Percentiles rank a stretch among this genome's conserved stretches.
Conservation (phyloP, 1,140 invertebrate species). For the Platorchestia sp. region DNA sequence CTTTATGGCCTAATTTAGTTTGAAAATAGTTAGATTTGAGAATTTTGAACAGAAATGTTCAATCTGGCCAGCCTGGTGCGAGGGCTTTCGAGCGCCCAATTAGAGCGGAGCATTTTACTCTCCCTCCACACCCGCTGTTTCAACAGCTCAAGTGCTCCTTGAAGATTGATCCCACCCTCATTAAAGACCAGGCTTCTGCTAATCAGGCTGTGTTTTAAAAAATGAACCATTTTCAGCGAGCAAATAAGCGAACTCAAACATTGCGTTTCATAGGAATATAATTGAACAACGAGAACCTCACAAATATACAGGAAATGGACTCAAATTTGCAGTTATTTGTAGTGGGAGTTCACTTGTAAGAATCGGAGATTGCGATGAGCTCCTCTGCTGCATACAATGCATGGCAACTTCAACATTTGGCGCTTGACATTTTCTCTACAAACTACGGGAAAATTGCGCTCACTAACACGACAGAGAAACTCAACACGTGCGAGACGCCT, state of each 20-base stretch:
- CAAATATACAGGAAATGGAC: not conserved
- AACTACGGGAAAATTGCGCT: not conserved
- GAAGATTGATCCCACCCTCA: not conserved
- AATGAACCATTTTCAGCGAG: not conserved
- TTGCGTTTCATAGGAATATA: not conserved
- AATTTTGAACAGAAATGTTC: no score
- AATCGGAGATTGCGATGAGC: not conserved
- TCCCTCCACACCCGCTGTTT: not conserved
- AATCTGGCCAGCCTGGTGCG: no score
- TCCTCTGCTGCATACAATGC: not conserved
- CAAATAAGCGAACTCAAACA: not conserved
- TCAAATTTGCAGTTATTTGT: not conserved
- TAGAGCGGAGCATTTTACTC: no score
- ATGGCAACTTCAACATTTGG: not conserved
- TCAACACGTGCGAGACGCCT: not conserved
- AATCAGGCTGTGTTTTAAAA: not conserved
- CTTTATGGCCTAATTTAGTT: no score
- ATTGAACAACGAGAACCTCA: not conserved
- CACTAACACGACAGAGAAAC: not conserved
- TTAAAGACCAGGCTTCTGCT: not conserved
- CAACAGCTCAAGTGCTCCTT: not conserved
- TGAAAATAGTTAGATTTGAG: no score
- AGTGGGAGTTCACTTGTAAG: not conserved
- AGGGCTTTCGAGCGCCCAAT: no score
- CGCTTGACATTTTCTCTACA: not conserved